Base-by-base conservation (phyloP, 2,888 invertebrate species). In the Ceratothoa steindachneri region DNA sequence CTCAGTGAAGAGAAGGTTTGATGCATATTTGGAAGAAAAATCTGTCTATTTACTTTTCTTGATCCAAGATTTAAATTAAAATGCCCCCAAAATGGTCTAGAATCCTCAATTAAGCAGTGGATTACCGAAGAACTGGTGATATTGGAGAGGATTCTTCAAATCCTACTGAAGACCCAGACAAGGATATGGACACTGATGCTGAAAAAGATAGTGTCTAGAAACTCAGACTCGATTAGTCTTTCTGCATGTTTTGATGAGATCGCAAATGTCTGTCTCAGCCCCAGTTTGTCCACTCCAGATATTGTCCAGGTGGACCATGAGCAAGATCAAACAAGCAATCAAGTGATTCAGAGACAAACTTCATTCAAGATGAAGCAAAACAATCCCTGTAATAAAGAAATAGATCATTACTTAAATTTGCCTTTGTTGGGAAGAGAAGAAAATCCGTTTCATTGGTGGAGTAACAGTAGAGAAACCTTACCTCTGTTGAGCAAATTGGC, bases 351-450 rank as follows among this genome's bases (percentile, higher is more conserved):
- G 2, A 60, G 60, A 60, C 5, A 15, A 41, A 41, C 41, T 9
- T 41, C 15, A 9, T 15, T 41, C 41, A 41, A 41, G 15, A 41
- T 41, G 41, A 41, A 41, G 41, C 41, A 41, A 41, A 41, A 67
- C 22, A 72, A 30, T 67, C 67, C 30, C 22, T 73, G 64, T 28
- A 69, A 24, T n/a, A 73, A 51, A 27, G 69, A 69, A 67, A 31
- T 30, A 7, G 4, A 41, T 67, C 67, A 67, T 31, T 30, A 41
- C 27, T 67, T 30, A 67, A 12, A 30, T 67, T 30, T 67, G 41
- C 67, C 30, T 15, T 4, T n/a, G 41, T 31, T 67, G 22, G 31
- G 24, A 67, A 30, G 30, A 41, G 27, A 31, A 19, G 30, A 67
- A 19, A 27, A 67, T 31, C 30, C 67, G n/a, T 30, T 30, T 67